Evolutionary conservation across 92 coral and sea anemone species (phyloP), one percentile per base, ranked within the genome.

Genomic region (Chrysogorgia sp.): DNA sequence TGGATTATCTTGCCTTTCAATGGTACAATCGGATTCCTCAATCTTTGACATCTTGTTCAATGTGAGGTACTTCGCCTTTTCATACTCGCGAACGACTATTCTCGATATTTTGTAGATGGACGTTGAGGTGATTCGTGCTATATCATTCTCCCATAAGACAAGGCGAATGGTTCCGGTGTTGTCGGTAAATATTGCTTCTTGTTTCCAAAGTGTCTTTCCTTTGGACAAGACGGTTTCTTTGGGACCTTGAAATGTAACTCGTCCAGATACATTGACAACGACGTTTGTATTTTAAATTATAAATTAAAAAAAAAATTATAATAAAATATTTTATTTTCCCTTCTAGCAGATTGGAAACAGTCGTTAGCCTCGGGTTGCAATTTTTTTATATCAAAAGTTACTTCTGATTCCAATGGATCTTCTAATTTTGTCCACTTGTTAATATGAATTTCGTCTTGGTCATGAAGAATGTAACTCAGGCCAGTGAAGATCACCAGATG

Each of bases 351-450:
- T 29, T 25, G 8, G 40, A 21, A 4, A 45, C 59, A 24, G 57
- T 31, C 10, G 34, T 21, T 28, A 68, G 9, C n/a, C n/a, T n/a
- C n/a, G n/a, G n/a, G n/a, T n/a, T 66, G 66, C 22, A 34, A 17
- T 30, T 60, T 43, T 63, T 56, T 55, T 48, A 70, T 63, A 34
- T 84, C 75, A 63, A 84, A 61, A n/a, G 52, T 43, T 10, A 77
- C 23, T 49, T 77, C 75, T 7, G 50, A 19, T 58, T 77, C 84
- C 32, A 24, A 29, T 58, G 80, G 85, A 26, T 75, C 76, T 57
- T 80, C 83, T 55, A 88, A 57, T 48, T 50, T 83, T 26, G 87
- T 63, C 59, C 88, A 41, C 33, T 88, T 88, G 81, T 88, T 84
- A 40, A 88, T 72, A 47, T 85, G 92, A 15, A 85, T 65, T 62